Evolutionary conservation across 2,797 vertebrate genomes (phyloP).

Genomic region (Manis crassicaudata): DNA sequence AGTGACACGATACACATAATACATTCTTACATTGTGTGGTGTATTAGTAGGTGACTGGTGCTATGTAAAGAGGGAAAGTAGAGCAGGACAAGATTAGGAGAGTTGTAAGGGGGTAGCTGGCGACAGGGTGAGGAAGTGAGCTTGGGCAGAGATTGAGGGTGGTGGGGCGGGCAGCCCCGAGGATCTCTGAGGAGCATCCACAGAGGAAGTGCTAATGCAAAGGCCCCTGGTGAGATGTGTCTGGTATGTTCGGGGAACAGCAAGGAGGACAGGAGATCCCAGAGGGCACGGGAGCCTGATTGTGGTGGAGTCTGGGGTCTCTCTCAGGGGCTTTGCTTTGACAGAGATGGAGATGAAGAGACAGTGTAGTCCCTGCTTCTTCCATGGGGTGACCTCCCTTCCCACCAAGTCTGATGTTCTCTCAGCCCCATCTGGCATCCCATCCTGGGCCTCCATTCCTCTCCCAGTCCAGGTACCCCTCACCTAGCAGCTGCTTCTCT

Average conservation of each 20-base stretch:
- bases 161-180: background rate
- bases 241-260: background rate
- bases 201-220: background rate
- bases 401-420: background rate
- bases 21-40: background rate
- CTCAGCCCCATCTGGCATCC: background rate
- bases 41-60: background rate
- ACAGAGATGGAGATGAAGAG: background rate
- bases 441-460: background rate
- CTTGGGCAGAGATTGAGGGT: background rate
- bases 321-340: background rate
- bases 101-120: background rate
- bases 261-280: background rate
- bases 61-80: background rate
- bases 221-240: background rate
- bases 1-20: background rate
- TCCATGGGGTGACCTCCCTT: fast-evolving
- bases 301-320: no score
- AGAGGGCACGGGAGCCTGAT: background rate
- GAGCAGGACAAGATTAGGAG: background rate
- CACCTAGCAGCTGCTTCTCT: background rate
- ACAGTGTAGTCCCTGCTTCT: background rate
- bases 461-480: background rate
- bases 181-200: background rate
- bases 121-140: background rate